Evolutionary conservation across 2,888 invertebrate species (phyloP), one percentile per base, ranked within the genome.

Genomic region (Euplexia lucipara): DNA sequence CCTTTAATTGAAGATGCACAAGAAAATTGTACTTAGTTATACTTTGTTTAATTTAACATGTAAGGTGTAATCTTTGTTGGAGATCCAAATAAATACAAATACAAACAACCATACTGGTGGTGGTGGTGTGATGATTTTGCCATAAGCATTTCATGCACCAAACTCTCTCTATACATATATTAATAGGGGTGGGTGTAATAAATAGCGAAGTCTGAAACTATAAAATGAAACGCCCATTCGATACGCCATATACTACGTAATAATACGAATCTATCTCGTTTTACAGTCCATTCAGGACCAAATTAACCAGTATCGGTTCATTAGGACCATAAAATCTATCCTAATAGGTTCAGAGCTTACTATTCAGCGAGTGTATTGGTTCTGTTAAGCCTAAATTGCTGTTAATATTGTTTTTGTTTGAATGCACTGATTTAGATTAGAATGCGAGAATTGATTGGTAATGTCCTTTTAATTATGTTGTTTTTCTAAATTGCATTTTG

Each of bases 271-370:
- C 75, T 73, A 79, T 83, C 79, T 72, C 65, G 75, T 78, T 86
- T 84, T 83, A 87, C 81, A 81, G 80, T 75, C 84, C 72, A 85
- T 86, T 83, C 71, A 49, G 76, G 63, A 70, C 75, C 74, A 79
- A 86, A 88, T 87, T 86, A 88, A 85, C 83, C 86, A 83, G 86
- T 86, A 86, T 66, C 79, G 78, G 79, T 86, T 81, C 86, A 86
- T 87, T 86, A 85, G 77, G 44, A 35, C 70, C 73, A 81, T 87
- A 86, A 89, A 89, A 78, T 75, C 73, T 65, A 68, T 69, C 58
- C 71, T 53, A 77, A 82, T 84, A 81, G 53, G 47, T 63, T 49
- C 18, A 41, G 37, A 47, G 20, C 9, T 37, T 42, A 42, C 12
- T 47, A 39, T 39, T 37, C 9, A 44, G 22, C 18, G 2, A 42